These are phyloP conservation scores for Nibea albiflora DNA, from an alignment of 2,113 vertebrate genomes.

Conservation along the genomic window DNA sequence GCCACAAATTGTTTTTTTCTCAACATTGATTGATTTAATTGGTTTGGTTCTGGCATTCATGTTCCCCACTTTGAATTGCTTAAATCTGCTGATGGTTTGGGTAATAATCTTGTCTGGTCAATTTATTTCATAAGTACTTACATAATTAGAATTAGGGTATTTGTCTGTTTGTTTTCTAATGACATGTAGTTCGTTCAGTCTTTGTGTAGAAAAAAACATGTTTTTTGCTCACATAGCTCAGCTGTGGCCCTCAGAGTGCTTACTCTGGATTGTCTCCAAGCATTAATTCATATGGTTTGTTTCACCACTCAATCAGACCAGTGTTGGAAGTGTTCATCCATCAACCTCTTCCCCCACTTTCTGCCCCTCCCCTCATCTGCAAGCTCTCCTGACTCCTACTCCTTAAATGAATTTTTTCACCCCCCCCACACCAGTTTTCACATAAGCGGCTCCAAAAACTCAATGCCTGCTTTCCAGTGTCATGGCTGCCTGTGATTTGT, in stretches of 20 bases:
- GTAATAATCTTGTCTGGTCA: too few species aligned
- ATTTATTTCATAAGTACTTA: too few species aligned
- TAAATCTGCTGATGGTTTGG: too few species aligned
- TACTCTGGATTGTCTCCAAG: slow-evolving; percentile 48
- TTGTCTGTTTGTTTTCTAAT: neutral
- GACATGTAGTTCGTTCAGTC: neutral
- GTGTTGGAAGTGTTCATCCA: slow-evolving; percentile 57
- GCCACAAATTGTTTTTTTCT: too few species aligned
- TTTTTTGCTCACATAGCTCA: neutral
- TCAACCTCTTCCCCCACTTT: slow-evolving; percentile 38
- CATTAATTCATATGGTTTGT: slow-evolving; percentile 52
- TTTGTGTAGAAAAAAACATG: neutral
- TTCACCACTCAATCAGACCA: slow-evolving; percentile 50
- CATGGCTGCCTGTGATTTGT: slow-evolving; percentile 52
- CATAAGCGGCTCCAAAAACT: slow-evolving; percentile 28
- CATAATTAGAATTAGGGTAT: too few species aligned
- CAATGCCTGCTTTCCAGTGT: slow-evolving; percentile 50
- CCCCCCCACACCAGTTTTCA: neutral
- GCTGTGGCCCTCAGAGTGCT: slow-evolving; percentile 8
- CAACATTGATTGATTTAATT: too few species aligned
- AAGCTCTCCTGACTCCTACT: slow-evolving; percentile 15
- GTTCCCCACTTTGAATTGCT: too few species aligned
- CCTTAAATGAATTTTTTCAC: slow-evolving; percentile 46
- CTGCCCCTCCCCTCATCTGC: neutral
- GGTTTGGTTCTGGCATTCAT: too few species aligned